Percentiles rank a stretch among this genome's conserved stretches.
These are phyloP conservation scores for Musca vetustissima DNA, from an alignment of 1,140 invertebrate species.

Conservation along the genomic window DNA sequence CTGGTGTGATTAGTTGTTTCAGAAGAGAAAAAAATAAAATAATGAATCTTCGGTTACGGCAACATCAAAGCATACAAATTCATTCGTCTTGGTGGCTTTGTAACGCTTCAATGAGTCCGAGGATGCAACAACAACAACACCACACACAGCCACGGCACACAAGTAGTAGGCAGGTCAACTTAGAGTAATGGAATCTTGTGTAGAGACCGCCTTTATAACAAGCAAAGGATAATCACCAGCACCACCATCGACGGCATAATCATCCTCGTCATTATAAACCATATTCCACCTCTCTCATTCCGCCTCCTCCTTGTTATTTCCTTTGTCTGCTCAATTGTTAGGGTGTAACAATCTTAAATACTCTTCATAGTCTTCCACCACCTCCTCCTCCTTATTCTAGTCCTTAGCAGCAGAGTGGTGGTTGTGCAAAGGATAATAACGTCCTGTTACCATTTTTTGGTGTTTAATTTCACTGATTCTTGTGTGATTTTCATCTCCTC, in stretches of 20 bases:
- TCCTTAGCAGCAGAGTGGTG: too few relatives aligned
- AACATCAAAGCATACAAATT: constrained; percentile 54
- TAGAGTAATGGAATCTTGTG: constrained; percentile 6
- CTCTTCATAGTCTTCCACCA: too few relatives aligned
- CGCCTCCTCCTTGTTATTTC: too few relatives aligned
- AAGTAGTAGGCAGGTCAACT: neutral
- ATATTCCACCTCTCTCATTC: neutral
- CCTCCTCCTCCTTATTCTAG: neutral
- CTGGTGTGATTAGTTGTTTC: constrained; percentile 42
- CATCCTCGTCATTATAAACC: neutral
- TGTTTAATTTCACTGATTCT: constrained; percentile 30
- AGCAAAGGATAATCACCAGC: constrained; percentile 1
- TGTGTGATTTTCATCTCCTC: constrained; percentile 26
- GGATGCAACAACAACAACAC: neutral
- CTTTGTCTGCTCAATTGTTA: too few relatives aligned
- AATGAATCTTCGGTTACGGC: constrained; percentile 45
- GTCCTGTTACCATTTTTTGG: constrained; percentile 24
- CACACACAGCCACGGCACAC: neutral
- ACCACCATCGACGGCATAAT: neutral
- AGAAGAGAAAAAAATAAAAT: constrained; percentile 23
- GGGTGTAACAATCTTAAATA: too few relatives aligned
- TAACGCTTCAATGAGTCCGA: neutral
- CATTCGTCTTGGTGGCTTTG: constrained; percentile 53
- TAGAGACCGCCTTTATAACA: constrained; percentile 5
- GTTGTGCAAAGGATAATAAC: neutral